Evolutionary conservation across 2,113 vertebrate species (phyloP).

Genomic region (Xenopus borealis): DNA sequence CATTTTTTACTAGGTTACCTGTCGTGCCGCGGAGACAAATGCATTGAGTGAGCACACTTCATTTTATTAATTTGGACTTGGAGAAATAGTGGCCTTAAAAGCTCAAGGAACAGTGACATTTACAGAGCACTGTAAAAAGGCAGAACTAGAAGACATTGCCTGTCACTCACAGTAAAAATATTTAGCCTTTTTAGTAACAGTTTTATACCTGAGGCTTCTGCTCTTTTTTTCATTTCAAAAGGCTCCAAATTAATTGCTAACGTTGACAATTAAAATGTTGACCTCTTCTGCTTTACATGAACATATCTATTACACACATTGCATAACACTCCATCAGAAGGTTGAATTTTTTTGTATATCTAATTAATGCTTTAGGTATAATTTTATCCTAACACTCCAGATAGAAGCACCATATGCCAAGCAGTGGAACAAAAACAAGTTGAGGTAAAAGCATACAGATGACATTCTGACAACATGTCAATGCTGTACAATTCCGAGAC

Average conservation of each 20-base stretch:
- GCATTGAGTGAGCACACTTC: slow-evolving; percentile 41
- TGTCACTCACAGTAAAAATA: slow-evolving; percentile 46
- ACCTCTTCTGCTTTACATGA: slow-evolving; percentile 11
- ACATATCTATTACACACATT: not conserved
- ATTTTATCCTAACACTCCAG: slow-evolving; percentile 32
- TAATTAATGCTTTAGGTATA: slow-evolving; percentile 46
- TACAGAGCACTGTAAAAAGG: slow-evolving; percentile 44
- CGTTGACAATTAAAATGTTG: slow-evolving; percentile 43
- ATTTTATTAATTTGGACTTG: slow-evolving; percentile 47
- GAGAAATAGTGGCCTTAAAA: slow-evolving; percentile 47
- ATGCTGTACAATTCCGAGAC: slow-evolving; percentile 33
- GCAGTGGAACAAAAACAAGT: slow-evolving; percentile 38
- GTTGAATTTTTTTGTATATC: slow-evolving; percentile 41
- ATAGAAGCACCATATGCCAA: slow-evolving; percentile 38
- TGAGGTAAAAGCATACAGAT: slow-evolving; percentile 37
- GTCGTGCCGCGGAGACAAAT: slow-evolving; percentile 30
- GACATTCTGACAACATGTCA: slow-evolving; percentile 47
- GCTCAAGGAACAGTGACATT: slow-evolving; percentile 44
- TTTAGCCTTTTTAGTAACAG: slow-evolving; percentile 43
- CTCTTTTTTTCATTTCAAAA: slow-evolving; percentile 39
- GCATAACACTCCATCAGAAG: not conserved
- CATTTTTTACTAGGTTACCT: slow-evolving; percentile 37
- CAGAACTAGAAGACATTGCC: slow-evolving; percentile 41
- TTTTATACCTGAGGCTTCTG: slow-evolving; percentile 45
- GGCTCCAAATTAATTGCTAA: slow-evolving; percentile 44